Base-by-base conservation (phyloP, 2,113 vertebrate genomes). In the Nettapus auritus region DNA sequence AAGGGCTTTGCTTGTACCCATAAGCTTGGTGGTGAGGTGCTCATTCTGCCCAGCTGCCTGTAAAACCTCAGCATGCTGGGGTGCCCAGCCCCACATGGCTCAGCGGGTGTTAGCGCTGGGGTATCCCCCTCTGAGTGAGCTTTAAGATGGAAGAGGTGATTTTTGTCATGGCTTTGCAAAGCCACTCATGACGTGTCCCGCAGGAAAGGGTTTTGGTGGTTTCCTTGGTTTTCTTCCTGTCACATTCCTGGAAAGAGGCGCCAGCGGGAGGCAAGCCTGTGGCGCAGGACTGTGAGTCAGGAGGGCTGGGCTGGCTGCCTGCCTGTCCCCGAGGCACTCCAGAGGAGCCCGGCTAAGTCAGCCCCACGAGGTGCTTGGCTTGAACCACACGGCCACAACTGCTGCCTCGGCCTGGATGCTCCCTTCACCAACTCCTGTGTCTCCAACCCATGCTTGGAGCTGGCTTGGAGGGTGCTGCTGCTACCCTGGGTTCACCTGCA, bases 181-280 rank as follows among this genome's bases (percentile, higher is more conserved):
- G 36, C 67, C 63, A 3, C 38, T 73, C 5, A 1, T 28, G 64
- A 56, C 9, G 1, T 0, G 9, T 55, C 53, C 67, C 57, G 1
- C 2, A 22, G 75, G 63, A 68, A 69, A 46, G 50, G 29, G 20
- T 11, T 48, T 22, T 48, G 46, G 46, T 48, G 46, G 48, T 9
- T n/a, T 25, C 21, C 2, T 48, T 34, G 42, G 17, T 76, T 88
- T 73, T 69, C 48, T 26, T 73, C 19, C 31, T 78, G 29, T 89
- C 75, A 3, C 25, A 20, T 71, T 86, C 71, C 88, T 90, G 88
- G 86, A 92, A 93, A 90, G 93, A 91, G 44, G 7, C 34, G 29
- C 74, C 78, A 53, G 82, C 23, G 11, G 1, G 1, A 82, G 38
- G 64, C 84, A 46, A 57, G 62, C 6, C 80, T 50, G 46, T 5